Percentiles rank a stretch among this genome's conserved stretches.
phyloP scores from a whole-genome alignment of 2,797 vertebrate genomes.

The Micromesistius poutassou region DNA sequence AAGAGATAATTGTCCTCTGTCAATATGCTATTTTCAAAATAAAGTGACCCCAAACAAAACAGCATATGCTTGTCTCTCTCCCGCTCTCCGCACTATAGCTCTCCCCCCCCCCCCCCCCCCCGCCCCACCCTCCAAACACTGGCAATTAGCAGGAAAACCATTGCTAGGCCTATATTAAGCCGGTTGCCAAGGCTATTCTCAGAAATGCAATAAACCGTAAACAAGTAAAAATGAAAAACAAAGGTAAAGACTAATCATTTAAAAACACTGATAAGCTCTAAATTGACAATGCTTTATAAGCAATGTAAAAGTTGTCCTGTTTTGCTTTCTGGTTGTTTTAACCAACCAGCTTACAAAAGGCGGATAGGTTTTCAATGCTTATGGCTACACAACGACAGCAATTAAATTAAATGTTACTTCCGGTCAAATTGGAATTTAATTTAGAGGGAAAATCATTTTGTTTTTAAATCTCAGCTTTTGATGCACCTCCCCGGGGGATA shows the following conservation, averaged over 20 bases:
- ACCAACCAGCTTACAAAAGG: not conserved
- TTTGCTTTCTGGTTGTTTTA: no score
- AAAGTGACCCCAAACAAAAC: not conserved
- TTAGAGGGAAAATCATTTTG: not conserved
- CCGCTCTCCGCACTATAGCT: not conserved
- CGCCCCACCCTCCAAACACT: constrained; percentile 21
- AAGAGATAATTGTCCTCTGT: not conserved
- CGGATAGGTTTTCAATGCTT: not conserved
- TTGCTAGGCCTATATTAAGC: constrained; percentile 46
- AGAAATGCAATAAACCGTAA: constrained; percentile 42
- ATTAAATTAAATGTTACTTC: not conserved
- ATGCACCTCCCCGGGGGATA: not conserved
- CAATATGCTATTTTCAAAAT: not conserved
- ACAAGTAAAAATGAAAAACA: constrained; percentile 50
- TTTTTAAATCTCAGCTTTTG: not conserved
- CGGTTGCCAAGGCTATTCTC: constrained; percentile 41
- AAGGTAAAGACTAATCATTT: constrained; percentile 47
- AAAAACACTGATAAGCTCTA: constrained; percentile 17
- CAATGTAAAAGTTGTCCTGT: no score
- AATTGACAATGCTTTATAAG: constrained; percentile 8
- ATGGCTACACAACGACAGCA: not conserved
- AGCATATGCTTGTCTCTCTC: not conserved
- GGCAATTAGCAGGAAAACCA: constrained; percentile 48
- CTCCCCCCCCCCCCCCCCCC: constrained; percentile 6
- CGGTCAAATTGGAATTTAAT: not conserved